Base-by-base conservation (phyloP, 1,140 invertebrate species). In the Eciton burchellii region DNA sequence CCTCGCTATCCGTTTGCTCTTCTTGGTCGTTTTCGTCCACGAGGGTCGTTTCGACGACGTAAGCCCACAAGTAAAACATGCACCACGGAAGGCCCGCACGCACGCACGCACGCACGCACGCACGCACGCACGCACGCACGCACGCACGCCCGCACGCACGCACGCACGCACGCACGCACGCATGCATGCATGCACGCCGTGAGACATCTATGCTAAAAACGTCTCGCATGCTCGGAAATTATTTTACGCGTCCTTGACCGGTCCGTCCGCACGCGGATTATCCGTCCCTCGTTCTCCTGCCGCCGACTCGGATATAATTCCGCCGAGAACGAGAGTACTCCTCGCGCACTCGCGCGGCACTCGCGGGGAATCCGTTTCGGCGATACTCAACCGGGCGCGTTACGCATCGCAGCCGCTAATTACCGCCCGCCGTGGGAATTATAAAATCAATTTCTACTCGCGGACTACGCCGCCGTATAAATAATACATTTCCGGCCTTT, bases 191-290 rank as follows among this genome's bases (percentile, higher is more conserved):
- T 16, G 54, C 66, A n/a, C n/a, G 54, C 29, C 54, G 29, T 41
- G 49, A 19, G 19, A 66, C 21, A 19, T 66, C 45, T n/a, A 65
- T 52, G n/a, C 54, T 73, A 59, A 86, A 71, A 76, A 57, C 41
- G 41, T 41, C 19, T 14, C 45, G 45, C 45, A 59, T n/a, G 35
- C 16, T 79, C 21, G 43, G 8, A 35, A 59, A 65, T 56, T 65
- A 86, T 83, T 87, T 85, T 84, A 87, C 66, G 21, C 57, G 52
- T 47, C 70, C 68, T 62, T 83, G 70, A 81, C 59, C 68, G 81
- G 81, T 11, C 54, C 43, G 45, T 62, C 35, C 70, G 29, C 24
- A 49, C 45, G 35, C 43, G 21, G 47, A 66, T 79, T 21, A n/a
- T 24, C 43, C 19, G 43, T 19, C n/a, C 54, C 59, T 71, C 77